Percentiles rank a stretch among this genome's conserved stretches.
Evolutionary conservation across 1,140 invertebrate genomes (phyloP).

Genomic region (Drosophila gunungcola): DNA sequence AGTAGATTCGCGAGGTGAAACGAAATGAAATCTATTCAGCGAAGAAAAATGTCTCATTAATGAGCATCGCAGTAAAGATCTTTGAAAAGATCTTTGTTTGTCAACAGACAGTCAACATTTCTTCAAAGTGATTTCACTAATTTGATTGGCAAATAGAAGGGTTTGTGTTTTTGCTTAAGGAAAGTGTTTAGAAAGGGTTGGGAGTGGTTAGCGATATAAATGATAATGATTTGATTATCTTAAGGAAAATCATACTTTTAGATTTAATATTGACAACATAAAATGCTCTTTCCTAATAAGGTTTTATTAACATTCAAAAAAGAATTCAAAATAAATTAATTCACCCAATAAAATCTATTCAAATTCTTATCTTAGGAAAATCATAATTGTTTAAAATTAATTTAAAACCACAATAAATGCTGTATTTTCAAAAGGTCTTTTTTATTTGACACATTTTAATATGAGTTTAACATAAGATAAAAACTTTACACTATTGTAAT

Average conservation of each 20-base stretch:
- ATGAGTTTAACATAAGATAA: not conserved
- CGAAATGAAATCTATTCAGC: conserved; percentile 40
- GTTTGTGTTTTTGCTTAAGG: conserved; percentile 1
- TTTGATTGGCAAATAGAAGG: conserved; percentile 34
- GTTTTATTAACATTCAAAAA: no score
- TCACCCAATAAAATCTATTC: no score
- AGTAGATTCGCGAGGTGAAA: conserved; percentile 31
- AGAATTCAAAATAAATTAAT: no score
- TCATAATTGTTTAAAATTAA: no score
- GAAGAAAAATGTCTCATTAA: conserved; percentile 31
- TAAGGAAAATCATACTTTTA: no score
- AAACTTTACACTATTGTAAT: no score
- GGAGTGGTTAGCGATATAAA: not conserved
- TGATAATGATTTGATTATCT: no score
- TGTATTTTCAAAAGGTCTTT: no score
- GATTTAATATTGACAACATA: no score
- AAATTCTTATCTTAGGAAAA: no score
- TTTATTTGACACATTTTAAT: not conserved
- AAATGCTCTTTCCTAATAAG: no score
- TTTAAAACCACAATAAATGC: no score
- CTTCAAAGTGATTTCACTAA: conserved; percentile 43
- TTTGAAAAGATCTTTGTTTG: conserved; percentile 27
- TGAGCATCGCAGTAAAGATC: conserved; percentile 25
- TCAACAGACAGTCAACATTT: conserved; percentile 7
- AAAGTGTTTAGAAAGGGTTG: conserved; percentile 9